Evolutionary conservation across 37 sponge, comb jelly and placozoan species (phyloP), one percentile per base, ranked within the genome.

Genomic region (Chondrosia reniformis): DNA sequence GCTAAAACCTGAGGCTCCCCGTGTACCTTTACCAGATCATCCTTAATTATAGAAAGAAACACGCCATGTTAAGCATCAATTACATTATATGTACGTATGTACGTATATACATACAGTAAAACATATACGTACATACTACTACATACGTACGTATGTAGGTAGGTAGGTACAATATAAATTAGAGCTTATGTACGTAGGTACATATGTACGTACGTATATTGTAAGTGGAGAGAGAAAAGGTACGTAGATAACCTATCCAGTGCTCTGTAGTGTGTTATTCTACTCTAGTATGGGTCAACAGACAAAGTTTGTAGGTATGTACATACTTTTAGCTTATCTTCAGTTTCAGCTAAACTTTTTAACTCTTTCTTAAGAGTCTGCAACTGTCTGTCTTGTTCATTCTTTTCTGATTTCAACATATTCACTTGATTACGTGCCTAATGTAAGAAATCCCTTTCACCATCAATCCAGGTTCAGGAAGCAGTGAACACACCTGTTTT

Each of bases 11-110:
- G 72, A 40, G 72, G 72, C 72, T 6, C 72, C 39, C 37, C 42
- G 5, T 44, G 41, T n/a, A 34, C 72, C 36, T 69, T 69, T 44
- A 69, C 72, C 43, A 69, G 25, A 19, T 69, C 72, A 69, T 69
- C 72, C 72, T 69, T 2, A 21, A n/a, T n/a, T n/a, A n/a, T n/a
- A n/a, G n/a, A n/a, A n/a, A n/a, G n/a, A n/a, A n/a, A n/a, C n/a
- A n/a, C n/a, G n/a, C n/a, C n/a, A n/a, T n/a, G n/a, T n/a, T n/a
- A n/a, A n/a, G n/a, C n/a, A n/a, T 10, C 52, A 49, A 19, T 10
- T 15, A 49, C 52, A 49, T 10, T 49, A 49, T 15, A 49, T 15
- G 15, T 49, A 49, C 52, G 15, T 49, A 49, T 49, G 52, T 49
- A 19, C 61, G n/a, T 59, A 59, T 30, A 59, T 59, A 13, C 22